A percentile compares a stretch with the other conserved stretches of the same genome.
Evolutionary conservation across 2,797 vertebrate genomes (phyloP).

Genomic region (Onychomys leucogaster): DNA sequence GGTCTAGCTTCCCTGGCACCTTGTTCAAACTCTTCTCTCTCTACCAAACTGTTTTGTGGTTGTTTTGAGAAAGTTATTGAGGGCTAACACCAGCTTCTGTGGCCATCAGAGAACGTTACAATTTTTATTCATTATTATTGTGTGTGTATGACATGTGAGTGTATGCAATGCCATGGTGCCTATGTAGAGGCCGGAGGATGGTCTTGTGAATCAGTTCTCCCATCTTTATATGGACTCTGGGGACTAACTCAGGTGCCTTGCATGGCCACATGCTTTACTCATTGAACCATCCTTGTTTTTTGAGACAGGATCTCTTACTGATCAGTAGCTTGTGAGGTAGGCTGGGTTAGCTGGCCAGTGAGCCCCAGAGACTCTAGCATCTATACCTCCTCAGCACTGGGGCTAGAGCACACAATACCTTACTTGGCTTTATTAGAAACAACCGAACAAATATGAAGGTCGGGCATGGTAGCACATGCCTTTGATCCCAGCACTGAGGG

Average conservation of each 20-base stretch:
- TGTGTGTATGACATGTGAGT: not conserved
- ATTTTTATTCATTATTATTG: not conserved
- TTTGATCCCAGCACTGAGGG: not conserved
- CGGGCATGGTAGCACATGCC: not conserved
- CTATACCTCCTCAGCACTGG: not conserved
- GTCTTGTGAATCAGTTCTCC: no score
- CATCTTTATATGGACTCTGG: not conserved
- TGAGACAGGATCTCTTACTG: not conserved
- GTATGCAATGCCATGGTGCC: not conserved
- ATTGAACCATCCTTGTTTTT: not conserved
- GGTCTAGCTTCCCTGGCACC: not conserved
- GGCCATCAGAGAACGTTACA: not conserved
- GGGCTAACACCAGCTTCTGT: not conserved
- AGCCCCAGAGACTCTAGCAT: not conserved
- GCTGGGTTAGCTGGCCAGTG: not conserved
- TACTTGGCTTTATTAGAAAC: not conserved
- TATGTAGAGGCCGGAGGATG: not conserved
- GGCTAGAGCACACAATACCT: not conserved
- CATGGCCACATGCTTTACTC: not conserved
- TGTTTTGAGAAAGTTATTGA: not conserved
- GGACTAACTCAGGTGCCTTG: not conserved
- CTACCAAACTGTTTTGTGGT: not conserved
- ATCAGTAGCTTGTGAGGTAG: not conserved
- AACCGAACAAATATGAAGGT: not conserved
- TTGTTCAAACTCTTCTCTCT: not conserved